Evolutionary conservation across 2,888 invertebrate species (phyloP), one percentile per base, ranked within the genome.

Genomic region (Drosophila leonis): DNA sequence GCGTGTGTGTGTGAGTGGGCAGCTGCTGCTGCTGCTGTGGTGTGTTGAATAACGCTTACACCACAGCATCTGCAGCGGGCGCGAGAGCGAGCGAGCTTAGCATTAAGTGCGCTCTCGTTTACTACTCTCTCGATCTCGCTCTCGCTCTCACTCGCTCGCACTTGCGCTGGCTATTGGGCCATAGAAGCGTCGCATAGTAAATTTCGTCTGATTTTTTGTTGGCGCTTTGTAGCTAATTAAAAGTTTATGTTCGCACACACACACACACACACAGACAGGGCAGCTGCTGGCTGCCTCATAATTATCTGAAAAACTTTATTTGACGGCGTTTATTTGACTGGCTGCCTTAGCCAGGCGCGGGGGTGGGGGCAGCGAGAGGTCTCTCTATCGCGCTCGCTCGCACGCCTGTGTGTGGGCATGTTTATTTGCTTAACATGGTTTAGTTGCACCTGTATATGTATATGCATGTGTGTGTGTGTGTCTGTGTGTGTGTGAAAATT

Each of bases 191-290:
- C 65, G 56, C 56, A 57, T 72, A 73, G 67, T 68, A 77, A 70
- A 75, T 69, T 71, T 72, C 44, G 68, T 72, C 68, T 67, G 80
- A 74, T 88, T 78, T 72, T 75, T 80, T 74, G 78, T 78, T 85
- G 75, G 80, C 85, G 90, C 90, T 85, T 89, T 84, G 88, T 72
- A 90, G 90, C 85, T 85, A 90, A 85, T 85, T 85, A 85, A 85
- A 85, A 85, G 80, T 89, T 85, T 79, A 89, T 83, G 75, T 83
- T 77, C 70, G 63, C 72, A 69, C 62, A 69, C 46, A 65, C n/a
- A 46, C 27, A 10, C n/a, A 48, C n/a, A 46, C n/a, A 27, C 44
- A 70, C 57, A 63, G 18, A 42, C 67, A 69, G 37, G 24, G 37
- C 54, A 37, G 39, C 54, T 54, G 54, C 60, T 65, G 62, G 71